These are phyloP conservation scores for Timema cristinae DNA, from an alignment of 2,888 invertebrate genomes.

Conservation along the genomic window DNA sequence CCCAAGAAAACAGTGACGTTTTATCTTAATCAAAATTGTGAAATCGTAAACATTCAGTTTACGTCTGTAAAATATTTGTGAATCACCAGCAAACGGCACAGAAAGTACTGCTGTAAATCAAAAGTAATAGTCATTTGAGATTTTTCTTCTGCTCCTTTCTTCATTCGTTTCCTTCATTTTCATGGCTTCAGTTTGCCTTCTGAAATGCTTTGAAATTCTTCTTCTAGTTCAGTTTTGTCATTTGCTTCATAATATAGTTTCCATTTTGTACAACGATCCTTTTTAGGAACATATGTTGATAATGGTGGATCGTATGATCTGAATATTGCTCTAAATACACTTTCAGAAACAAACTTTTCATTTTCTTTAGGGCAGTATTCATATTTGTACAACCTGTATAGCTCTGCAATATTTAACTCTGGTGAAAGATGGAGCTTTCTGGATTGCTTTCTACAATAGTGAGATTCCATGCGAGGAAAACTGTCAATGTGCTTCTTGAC, in stretches of 20 bases:
- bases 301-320: conserved; percentile 5
- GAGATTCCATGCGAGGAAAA: background rate
- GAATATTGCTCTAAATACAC: conserved; percentile 12
- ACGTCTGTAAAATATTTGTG: conserved; percentile 8
- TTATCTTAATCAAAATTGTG: conserved; percentile 13
- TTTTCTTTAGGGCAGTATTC: no score
- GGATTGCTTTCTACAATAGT: conserved; percentile 6
- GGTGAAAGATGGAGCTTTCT: no score
- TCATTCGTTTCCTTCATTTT: conserved; percentile 1
- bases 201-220: conserved; percentile 10
- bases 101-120: conserved; percentile 14
- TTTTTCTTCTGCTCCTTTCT: background rate
- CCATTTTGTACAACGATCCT: conserved; percentile 8
- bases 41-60: background rate
- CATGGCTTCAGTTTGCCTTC: conserved; percentile 7
- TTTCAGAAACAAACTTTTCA: no score
- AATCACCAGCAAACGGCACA: conserved; percentile 10
- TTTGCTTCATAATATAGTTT: conserved; percentile 12
- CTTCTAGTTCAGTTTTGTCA: background rate
- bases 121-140: conserved; percentile 2
- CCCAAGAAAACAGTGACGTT: no score
- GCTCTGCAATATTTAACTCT: no score
- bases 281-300: conserved; percentile 10
- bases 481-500: conserved; percentile 14
- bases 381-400: no score